Percentiles rank a stretch among this genome's conserved stretches.
These are phyloP conservation scores for Chymomyza caudatula DNA, from an alignment of 2,888 invertebrate genomes.

Conservation along the genomic window DNA sequence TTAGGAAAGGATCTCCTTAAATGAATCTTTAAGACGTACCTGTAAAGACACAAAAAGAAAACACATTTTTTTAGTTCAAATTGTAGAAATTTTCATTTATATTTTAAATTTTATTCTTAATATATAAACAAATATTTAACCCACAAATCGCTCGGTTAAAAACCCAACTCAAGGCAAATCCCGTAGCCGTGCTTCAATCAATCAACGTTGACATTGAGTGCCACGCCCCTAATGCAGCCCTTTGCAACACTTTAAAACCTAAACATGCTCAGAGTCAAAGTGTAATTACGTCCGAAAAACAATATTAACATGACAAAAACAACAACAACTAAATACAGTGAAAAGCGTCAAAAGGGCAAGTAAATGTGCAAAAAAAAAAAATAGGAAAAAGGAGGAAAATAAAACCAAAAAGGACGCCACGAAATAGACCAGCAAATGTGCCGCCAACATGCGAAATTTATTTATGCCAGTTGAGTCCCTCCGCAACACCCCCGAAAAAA, in stretches of 20 bases:
- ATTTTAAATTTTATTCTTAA: conserved; percentile 4
- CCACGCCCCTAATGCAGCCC: conserved; percentile 23
- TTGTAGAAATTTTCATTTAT: conserved; percentile 12
- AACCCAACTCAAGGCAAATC: not conserved
- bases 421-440: conserved; percentile 44
- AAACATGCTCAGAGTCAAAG: conserved; percentile 46
- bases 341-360: conserved; percentile 28
- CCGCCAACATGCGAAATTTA: conserved; percentile 57
- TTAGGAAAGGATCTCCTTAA: no score
- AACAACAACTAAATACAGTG: conserved; percentile 12
- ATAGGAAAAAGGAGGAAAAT: no score
- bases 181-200: conserved; percentile 32
- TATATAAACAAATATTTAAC: not conserved
- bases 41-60: conserved; percentile 25
- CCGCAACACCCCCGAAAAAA: conserved; percentile 1
- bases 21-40: conserved; percentile 25
- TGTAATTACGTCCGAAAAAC: conserved; percentile 58
- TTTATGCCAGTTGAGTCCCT: conserved; percentile 34
- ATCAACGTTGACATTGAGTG: conserved; percentile 33
- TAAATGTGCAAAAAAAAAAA: conserved; percentile 24
- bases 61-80: conserved; percentile 20
- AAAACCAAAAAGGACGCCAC: not conserved
- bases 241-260: conserved; percentile 41
- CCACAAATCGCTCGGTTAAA: not conserved
- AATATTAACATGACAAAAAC: conserved; percentile 39